A percentile compares a stretch with the other conserved stretches of the same genome.
phyloP scores from a whole-genome alignment of 2,888 invertebrate genomes.

The Philereme vetulata region DNA sequence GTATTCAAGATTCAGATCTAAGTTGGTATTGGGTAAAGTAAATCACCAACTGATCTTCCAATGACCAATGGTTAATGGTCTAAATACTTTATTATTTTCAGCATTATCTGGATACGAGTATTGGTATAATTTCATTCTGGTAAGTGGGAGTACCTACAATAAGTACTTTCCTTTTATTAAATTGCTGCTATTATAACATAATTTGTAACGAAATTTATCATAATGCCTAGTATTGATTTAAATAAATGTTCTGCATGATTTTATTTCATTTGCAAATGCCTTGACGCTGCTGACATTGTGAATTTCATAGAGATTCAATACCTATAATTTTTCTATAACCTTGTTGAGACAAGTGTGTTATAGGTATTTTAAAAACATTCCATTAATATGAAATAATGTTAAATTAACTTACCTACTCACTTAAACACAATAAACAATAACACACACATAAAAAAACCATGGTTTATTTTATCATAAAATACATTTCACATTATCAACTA shows the following conservation, averaged over 20 bases:
- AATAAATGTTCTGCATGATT: conserved; percentile 20
- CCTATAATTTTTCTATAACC: neutral
- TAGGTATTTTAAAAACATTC: neutral
- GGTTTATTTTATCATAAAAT: too few species aligned
- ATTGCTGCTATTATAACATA: conserved; percentile 55
- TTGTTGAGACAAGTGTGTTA: neutral
- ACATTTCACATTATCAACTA: too few species aligned
- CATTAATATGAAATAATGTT: neutral
- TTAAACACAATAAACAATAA: too few species aligned
- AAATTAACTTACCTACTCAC: too few species aligned
- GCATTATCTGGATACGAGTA: conserved; percentile 79
- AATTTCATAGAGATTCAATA: neutral
- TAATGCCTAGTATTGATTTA: conserved; percentile 1
- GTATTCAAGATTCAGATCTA: neutral
- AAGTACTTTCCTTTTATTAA: conserved; percentile 70
- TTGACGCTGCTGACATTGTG: neutral
- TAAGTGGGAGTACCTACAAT: conserved; percentile 76
- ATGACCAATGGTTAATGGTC: conserved; percentile 58
- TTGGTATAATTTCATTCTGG: conserved; percentile 74
- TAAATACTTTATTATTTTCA: conserved; percentile 81
- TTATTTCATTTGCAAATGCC: conserved; percentile 3
- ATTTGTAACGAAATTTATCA: neutral
- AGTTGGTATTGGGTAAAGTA: neutral
- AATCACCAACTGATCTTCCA: conserved; percentile 25
- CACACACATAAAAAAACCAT: too few species aligned